Evolutionary conservation across 2,113 vertebrate genomes (phyloP).

Genomic region (Amphiprion ocellaris): DNA sequence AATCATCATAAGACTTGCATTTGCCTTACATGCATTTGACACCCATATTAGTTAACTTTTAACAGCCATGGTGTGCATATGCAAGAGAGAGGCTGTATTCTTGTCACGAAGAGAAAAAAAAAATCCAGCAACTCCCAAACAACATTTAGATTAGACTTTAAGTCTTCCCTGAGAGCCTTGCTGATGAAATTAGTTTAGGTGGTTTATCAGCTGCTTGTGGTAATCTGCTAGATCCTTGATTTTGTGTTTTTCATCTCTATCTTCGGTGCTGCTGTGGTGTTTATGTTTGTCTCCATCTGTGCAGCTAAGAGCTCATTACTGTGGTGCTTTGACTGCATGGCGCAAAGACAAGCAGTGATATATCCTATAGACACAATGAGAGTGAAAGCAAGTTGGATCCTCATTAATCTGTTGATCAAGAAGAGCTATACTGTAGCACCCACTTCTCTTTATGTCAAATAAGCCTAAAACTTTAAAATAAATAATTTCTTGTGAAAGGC

Average conservation of each 20-base stretch:
- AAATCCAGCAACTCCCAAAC: not conserved
- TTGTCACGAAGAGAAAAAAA: conserved; percentile 9
- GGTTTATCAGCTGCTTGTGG: conserved; percentile 45
- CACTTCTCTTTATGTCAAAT: not conserved
- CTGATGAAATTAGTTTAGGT: conserved; percentile 63
- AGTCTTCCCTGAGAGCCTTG: conserved; percentile 12
- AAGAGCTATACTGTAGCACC: not conserved
- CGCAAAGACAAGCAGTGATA: not conserved
- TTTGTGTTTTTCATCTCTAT: conserved; percentile 33
- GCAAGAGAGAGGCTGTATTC: not conserved
- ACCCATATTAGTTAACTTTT: not conserved
- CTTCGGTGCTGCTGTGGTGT: conserved; percentile 20
- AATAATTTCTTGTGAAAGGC: too few relatives aligned
- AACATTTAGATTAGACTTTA: conserved; percentile 34
- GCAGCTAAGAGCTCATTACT: conserved; percentile 28
- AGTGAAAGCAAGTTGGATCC: too few relatives aligned
- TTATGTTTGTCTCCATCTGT: conserved; percentile 41
- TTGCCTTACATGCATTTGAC: conserved; percentile 24
- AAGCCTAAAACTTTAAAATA: too few relatives aligned
- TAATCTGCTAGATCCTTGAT: conserved; percentile 56
- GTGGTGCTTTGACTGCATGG: not conserved
- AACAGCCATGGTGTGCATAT: not conserved
- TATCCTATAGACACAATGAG: too few relatives aligned
- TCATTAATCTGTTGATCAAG: not conserved
- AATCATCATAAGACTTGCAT: conserved; percentile 61